Evolutionary conservation across 2,113 vertebrate genomes (phyloP).

Genomic region (Scalopus aquaticus): DNA sequence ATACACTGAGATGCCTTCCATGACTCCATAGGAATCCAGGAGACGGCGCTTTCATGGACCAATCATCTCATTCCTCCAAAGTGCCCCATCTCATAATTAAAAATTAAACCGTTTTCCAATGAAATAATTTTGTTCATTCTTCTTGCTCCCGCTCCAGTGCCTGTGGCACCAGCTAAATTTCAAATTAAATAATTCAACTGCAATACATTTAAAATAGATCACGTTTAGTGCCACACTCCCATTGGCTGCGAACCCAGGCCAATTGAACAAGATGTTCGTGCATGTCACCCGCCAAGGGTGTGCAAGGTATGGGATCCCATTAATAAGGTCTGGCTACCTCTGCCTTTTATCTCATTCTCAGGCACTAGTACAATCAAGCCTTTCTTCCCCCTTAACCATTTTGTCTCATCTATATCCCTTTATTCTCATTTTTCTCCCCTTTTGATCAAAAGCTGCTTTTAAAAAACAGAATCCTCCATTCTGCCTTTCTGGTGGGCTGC

Average conservation of each 20-base stretch:
- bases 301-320: background rate
- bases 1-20: background rate
- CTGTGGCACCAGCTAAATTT: constrained; percentile 81
- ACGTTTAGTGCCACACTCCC: constrained; percentile 63
- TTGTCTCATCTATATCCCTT: constrained; percentile 45
- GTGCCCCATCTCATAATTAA: constrained; percentile 76
- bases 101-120: constrained; percentile 79
- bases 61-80: constrained; percentile 61
- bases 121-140: constrained; percentile 80
- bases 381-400: background rate
- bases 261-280: constrained; percentile 6
- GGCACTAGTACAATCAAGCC: background rate
- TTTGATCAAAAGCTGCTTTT: constrained; percentile 36
- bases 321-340: constrained; percentile 8
- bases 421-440: constrained; percentile 18
- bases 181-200: constrained; percentile 80
- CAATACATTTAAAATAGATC: constrained; percentile 79
- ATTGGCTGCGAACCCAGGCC: constrained; percentile 71
- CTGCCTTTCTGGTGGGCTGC: background rate
- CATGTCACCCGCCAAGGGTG: constrained; percentile 29
- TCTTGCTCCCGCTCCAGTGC: constrained; percentile 67
- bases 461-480: background rate
- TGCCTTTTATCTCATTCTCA: background rate
- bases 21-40: background rate
- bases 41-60: constrained; percentile 43